Conservation (phyloP, 2,888 invertebrate genomes). For the Himalopsyche japonica region DNA sequence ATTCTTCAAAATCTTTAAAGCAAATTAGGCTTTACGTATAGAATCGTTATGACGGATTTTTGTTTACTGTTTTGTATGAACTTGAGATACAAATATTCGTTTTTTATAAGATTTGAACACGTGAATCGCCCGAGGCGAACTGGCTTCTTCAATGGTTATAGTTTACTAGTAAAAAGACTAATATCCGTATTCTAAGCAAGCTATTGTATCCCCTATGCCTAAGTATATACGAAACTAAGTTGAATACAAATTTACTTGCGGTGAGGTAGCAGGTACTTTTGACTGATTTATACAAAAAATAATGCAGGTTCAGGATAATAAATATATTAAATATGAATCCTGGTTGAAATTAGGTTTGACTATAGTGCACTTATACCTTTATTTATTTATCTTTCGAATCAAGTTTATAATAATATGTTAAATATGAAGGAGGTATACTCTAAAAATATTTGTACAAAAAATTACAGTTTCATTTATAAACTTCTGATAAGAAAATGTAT, state of each 20-base stretch:
- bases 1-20: not conserved
- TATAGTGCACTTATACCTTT: not conserved
- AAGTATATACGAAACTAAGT: not conserved
- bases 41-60: not conserved
- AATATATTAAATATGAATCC: not conserved
- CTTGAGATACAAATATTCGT: conserved; percentile 2
- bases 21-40: conserved; percentile 4
- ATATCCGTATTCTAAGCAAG: not conserved
- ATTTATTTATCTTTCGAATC: too few relatives aligned
- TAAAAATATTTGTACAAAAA: too few relatives aligned
- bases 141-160: conserved; percentile 36
- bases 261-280: not conserved
- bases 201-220: not conserved
- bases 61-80: not conserved
- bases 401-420: too few relatives aligned
- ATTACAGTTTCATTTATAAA: too few relatives aligned
- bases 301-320: not conserved
- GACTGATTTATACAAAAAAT: not conserved
- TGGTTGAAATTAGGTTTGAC: not conserved
- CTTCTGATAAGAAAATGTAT: too few relatives aligned
- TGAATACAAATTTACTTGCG: not conserved
- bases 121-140: conserved; percentile 50
- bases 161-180: not conserved
- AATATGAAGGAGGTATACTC: too few relatives aligned
- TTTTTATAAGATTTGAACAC: conserved; percentile 45